Conservation (phyloP, 2,113 vertebrate genomes). For the Melospiza melodia region DNA sequence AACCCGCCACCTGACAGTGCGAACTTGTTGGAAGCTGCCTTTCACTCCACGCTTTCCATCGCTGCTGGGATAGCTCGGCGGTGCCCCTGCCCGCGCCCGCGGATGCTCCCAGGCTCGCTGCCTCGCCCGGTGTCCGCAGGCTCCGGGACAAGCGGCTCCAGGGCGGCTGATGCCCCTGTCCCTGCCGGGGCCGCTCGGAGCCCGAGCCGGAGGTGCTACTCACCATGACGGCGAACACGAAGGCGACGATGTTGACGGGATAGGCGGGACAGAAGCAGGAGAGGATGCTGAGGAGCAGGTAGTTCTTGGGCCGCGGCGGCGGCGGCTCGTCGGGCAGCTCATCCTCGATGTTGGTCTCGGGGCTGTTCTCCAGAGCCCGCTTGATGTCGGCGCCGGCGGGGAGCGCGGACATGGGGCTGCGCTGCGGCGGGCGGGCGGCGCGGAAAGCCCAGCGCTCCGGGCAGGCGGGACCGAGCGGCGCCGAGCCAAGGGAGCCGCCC, state of each 20-base stretch:
- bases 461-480: constrained; percentile 64
- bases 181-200: neutral
- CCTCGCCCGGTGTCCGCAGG: neutral
- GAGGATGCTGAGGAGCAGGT: constrained; percentile 83
- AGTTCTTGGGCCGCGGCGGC: constrained; percentile 73
- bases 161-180: neutral
- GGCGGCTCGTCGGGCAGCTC: constrained; percentile 67
- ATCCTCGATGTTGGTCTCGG: constrained; percentile 73
- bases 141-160: neutral
- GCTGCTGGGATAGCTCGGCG: neutral
- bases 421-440: constrained; percentile 29
- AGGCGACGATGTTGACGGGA: constrained; percentile 86
- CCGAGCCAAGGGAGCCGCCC: constrained; percentile 49
- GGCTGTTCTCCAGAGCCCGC: constrained; percentile 72
- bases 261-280: constrained; percentile 87
- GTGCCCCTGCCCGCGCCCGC: neutral
- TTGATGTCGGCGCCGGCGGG: constrained; percentile 71
- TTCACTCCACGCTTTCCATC: neutral
- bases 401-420: constrained; percentile 73
- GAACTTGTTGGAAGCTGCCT: neutral
- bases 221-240: constrained; percentile 87
- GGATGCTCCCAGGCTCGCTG: neutral
- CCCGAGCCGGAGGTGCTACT: constrained; percentile 41
- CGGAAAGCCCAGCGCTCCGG: constrained; percentile 64
- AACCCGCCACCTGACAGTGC: accelerated